These are phyloP conservation scores for Samia ricini DNA, from an alignment of 1,140 invertebrate species.

Conservation along the genomic window DNA sequence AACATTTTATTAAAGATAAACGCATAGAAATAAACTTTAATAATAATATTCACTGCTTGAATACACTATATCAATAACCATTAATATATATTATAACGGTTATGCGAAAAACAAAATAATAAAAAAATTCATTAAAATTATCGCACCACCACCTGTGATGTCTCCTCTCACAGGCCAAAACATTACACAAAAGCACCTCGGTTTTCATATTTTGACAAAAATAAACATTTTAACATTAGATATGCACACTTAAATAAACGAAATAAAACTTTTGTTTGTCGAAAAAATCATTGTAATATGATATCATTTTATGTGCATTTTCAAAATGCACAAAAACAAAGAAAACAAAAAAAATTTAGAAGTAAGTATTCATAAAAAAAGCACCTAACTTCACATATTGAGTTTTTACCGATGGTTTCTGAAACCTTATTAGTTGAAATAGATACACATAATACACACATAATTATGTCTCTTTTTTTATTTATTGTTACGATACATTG, in stretches of 20 bases:
- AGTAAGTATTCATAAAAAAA: not conserved
- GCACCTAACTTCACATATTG: not conserved
- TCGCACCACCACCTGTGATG: constrained; percentile 42
- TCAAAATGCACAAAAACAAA: not conserved
- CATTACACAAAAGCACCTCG: constrained; percentile 55
- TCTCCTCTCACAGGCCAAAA: constrained; percentile 28
- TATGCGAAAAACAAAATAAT: constrained; percentile 44
- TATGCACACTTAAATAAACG: not conserved
- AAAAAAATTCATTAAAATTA: constrained; percentile 38
- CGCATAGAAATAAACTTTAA: too few species aligned
- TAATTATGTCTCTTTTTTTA: not conserved
- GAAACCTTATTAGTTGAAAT: not conserved
- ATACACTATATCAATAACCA: not conserved
- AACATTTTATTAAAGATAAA: too few species aligned
- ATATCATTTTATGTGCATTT: not conserved
- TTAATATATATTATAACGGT: constrained; percentile 19
- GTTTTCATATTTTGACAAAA: constrained; percentile 45
- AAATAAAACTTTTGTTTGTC: not conserved
- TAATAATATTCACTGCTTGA: not conserved
- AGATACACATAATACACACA: not conserved
- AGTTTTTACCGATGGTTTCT: not conserved
- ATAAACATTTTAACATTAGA: constrained; percentile 22
- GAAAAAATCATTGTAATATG: not conserved
- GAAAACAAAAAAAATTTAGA: not conserved
- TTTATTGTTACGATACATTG: not conserved